Percentiles rank a stretch among this genome's conserved stretches.
phyloP scores from a whole-genome alignment of 2,113 vertebrate genomes.

The Oncorhynchus kisutch region DNA sequence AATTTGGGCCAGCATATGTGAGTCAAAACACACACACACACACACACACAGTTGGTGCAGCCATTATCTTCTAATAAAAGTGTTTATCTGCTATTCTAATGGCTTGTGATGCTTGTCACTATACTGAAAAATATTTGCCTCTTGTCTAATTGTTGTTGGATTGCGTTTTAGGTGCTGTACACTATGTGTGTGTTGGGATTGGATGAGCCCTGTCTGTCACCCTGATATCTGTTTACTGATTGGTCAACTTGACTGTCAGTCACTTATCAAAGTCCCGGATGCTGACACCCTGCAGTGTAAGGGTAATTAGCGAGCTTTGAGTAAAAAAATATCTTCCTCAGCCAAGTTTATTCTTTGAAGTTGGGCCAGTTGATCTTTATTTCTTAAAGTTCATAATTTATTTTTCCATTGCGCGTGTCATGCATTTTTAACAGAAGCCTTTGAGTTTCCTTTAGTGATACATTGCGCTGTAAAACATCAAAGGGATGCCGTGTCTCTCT shows the following conservation, averaged over 20 bases:
- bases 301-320: slow-evolving; percentile 60
- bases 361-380: slow-evolving; percentile 90
- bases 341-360: slow-evolving; percentile 95
- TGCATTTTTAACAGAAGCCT: slow-evolving; percentile 98
- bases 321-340: slow-evolving; percentile 60
- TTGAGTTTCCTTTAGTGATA: slow-evolving; percentile 92
- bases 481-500: slow-evolving; percentile 62
- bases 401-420: slow-evolving; percentile 84
- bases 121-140: slow-evolving; percentile 66
- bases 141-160: background rate
- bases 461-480: slow-evolving; percentile 90
- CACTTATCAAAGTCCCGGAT: slow-evolving; percentile 10
- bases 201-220: slow-evolving; percentile 21
- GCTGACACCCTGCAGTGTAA: slow-evolving; percentile 19
- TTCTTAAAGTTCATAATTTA: slow-evolving; percentile 91
- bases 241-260: slow-evolving; percentile 34
- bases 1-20: slow-evolving; percentile 66
- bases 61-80: slow-evolving; percentile 45
- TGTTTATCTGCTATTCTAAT: slow-evolving; percentile 64
- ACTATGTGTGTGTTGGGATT: slow-evolving; percentile 41
- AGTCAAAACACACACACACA: slow-evolving; percentile 46
- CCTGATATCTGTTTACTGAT: slow-evolving; percentile 21
- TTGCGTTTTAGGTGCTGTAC: slow-evolving; percentile 30
- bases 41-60: slow-evolving; percentile 32
- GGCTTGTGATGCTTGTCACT: slow-evolving; percentile 70